Evolutionary conservation across 2,797 vertebrate genomes (phyloP).

Genomic region (Caiman crocodilus): DNA sequence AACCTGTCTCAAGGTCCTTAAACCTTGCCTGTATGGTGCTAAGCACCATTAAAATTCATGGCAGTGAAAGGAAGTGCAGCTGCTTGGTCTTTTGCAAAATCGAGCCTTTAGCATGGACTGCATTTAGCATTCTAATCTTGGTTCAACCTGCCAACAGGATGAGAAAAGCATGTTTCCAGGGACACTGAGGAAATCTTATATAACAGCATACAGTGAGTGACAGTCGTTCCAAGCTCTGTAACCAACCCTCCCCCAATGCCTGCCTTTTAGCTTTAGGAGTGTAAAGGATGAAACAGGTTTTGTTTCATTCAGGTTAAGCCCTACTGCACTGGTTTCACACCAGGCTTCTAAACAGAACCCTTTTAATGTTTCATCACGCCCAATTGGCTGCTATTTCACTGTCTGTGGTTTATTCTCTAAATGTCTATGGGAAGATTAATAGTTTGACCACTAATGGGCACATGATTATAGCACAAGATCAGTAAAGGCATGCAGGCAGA

Average conservation of each 20-base stretch:
- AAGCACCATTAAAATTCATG: background rate
- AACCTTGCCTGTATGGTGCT: background rate
- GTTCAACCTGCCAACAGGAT: background rate
- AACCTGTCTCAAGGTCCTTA: background rate
- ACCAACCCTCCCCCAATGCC: background rate
- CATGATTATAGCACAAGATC: slow-evolving; percentile 45
- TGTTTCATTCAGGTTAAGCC: slow-evolving; percentile 21
- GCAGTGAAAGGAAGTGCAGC: accelerated
- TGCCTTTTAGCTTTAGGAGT: background rate
- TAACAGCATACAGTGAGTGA: background rate
- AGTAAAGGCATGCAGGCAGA: slow-evolving; percentile 4
- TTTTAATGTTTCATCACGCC: slow-evolving; percentile 60
- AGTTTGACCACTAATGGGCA: slow-evolving; percentile 58
- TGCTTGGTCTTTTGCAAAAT: background rate
- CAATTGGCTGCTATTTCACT: slow-evolving; percentile 33
- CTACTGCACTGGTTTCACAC: slow-evolving; percentile 37
- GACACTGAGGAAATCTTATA: background rate
- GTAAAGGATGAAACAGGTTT: background rate
- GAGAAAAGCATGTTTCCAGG: background rate
- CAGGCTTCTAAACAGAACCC: background rate
- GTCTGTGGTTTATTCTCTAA: slow-evolving; percentile 72
- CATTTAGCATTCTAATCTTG: background rate
- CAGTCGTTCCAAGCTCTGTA: background rate
- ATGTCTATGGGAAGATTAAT: slow-evolving; percentile 73
- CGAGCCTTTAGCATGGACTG: background rate